These are phyloP conservation scores for Platygyra sinensis DNA, from an alignment of 64 coral and sea anemone genomes.

Conservation along the genomic window DNA sequence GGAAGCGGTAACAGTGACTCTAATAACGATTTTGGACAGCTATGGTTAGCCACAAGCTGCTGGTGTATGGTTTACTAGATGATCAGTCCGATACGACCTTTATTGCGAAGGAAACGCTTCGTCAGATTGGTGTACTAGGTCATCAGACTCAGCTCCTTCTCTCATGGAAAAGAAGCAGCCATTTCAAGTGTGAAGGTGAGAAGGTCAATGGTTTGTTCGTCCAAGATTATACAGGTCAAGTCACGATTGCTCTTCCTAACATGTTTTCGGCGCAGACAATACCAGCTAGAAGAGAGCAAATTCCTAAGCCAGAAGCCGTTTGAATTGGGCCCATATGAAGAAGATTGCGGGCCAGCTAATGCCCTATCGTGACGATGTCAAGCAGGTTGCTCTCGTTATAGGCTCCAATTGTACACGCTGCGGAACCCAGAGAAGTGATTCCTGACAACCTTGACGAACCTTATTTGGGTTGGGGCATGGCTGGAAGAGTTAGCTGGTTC, in stretches of 20 bases:
- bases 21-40: background rate
- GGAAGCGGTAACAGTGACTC: background rate
- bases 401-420: constrained; percentile 6
- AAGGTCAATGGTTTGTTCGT: constrained; percentile 4
- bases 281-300: background rate
- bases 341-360: background rate
- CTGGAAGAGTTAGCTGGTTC: background rate
- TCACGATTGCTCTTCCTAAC: background rate
- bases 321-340: background rate
- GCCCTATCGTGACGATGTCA: constrained; percentile 2
- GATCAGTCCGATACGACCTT: background rate
- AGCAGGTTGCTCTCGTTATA: constrained; percentile 37
- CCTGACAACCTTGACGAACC: too few relatives aligned
- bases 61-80: background rate
- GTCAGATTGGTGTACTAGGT: background rate
- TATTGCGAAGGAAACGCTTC: background rate
- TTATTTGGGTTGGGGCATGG: constrained; percentile 47
- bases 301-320: background rate
- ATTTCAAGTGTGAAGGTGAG: background rate
- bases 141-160: background rate
- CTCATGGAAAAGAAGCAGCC: background rate
- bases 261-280: background rate
- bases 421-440: constrained; percentile 19
- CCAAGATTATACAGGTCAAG: background rate
- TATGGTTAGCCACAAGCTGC: background rate